Evolutionary conservation across 2,888 invertebrate species (phyloP), one percentile per base, ranked within the genome.

Genomic region (Bimastos eiseni): DNA sequence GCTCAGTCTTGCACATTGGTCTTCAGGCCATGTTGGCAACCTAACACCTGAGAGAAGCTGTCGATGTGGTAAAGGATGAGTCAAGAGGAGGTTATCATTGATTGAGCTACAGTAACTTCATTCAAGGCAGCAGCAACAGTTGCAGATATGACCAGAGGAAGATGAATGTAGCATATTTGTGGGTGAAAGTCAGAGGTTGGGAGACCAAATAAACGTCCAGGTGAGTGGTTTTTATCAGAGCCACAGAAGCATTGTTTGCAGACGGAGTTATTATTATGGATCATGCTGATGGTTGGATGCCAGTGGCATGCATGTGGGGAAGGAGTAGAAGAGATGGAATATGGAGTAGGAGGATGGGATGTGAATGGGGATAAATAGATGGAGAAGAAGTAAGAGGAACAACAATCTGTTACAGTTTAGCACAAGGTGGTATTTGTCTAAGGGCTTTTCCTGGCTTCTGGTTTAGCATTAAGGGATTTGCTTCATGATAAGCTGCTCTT

Each of bases 1-100:
- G 70, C 70, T 70, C n/a, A 70, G 70, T 70, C 70, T 70, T 70
- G 70, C 70, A 70, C 70, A 70, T 70, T 70, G 70, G 70, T 70
- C 70, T 70, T 70, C 70, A 70, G 30, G 70, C 70, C 70, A 70
- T 70, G 70, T n/a, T 70, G 0, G n/a, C 70, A 70, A n/a, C n/a
- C 70, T 70, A 70, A 70, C 70, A 17, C 70, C 13, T n/a, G n/a
- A 70, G 70, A 70, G 30, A 70, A 70, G 70, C 70, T 70, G 70
- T 21, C 24, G 49, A 49, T 70, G n/a, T 70, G n/a, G n/a, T 70
- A 30, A n/a, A n/a, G 30, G 70, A n/a, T 70, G 70, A 70, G n/a
- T n/a, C 70, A 70, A 70, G 70, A 70, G 30, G 70, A 70, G 30
- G 30, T n/a, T 70, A 70, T 70, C 70, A n/a, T n/a, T 70, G 70